phyloP scores from a whole-genome alignment of 1,140 invertebrate genomes.

The Euborellia annulipes region DNA sequence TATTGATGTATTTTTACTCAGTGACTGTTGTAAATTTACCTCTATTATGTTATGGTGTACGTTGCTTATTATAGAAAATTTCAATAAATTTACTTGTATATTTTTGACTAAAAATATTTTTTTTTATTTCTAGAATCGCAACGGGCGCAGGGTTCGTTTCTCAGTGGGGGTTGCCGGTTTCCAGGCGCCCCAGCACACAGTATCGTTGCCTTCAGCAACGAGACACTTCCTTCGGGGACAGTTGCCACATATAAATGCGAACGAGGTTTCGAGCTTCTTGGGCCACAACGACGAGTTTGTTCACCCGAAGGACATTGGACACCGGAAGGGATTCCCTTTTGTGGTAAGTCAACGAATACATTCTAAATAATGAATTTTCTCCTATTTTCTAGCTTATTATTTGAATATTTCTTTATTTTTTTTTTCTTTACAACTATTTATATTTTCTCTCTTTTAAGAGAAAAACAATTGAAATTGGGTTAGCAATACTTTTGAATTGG shows the following conservation, averaged over 20 bases:
- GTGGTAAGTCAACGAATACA: conserved; percentile 85
- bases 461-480: no score
- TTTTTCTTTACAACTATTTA: neutral
- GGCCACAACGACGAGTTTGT: conserved; percentile 64
- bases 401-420: conserved; percentile 10
- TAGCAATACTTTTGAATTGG: no score
- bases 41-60: no score
- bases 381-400: conserved; percentile 3
- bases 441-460: neutral
- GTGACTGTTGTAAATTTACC: no score
- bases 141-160: neutral
- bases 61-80: no score
- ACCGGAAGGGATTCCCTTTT: conserved; percentile 87
- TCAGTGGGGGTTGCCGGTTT: conserved; percentile 49
- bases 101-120: no score
- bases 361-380: neutral
- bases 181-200: conserved; percentile 88
- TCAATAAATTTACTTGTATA: no score
- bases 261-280: conserved; percentile 76
- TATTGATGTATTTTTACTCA: no score
- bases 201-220: conserved; percentile 58
- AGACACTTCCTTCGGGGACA: conserved; percentile 42
- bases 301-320: conserved; percentile 59
- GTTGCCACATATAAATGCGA: conserved; percentile 79
- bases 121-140: neutral